phyloP scores from a whole-genome alignment of 2,113 vertebrate genomes.

The Meriones unguiculatus region DNA sequence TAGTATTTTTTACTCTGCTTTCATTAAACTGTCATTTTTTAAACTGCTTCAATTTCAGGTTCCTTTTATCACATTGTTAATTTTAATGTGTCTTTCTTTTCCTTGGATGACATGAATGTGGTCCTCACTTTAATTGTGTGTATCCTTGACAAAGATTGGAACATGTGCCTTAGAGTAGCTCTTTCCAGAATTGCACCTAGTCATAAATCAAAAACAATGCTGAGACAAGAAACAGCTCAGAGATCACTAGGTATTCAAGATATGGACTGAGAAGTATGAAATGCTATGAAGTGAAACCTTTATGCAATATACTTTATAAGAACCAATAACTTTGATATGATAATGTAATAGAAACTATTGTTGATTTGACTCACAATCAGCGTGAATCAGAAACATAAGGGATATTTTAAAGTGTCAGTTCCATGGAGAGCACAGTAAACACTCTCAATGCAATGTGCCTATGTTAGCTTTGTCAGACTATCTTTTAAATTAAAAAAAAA shows the following conservation, averaged over 20 bases:
- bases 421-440: conserved; percentile 30
- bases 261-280: conserved; percentile 49
- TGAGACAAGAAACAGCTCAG: background rate
- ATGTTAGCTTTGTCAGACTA: conserved; percentile 52
- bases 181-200: background rate
- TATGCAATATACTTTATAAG: conserved; percentile 60
- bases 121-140: conserved; percentile 75
- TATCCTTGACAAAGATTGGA: conserved; percentile 63
- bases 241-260: conserved; percentile 43
- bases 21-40: conserved; percentile 88
- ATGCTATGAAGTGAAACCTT: conserved; percentile 62
- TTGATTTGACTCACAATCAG: conserved; percentile 65
- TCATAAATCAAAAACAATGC: background rate
- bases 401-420: conserved; percentile 27
- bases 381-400: conserved; percentile 43
- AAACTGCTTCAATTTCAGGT: conserved; percentile 82
- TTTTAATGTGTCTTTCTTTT: conserved; percentile 83
- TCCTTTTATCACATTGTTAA: conserved; percentile 84
- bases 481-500: background rate
- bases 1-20: conserved; percentile 83
- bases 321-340: conserved; percentile 53
- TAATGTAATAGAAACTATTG: conserved; percentile 40
- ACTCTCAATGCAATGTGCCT: background rate
- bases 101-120: conserved; percentile 74
- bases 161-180: background rate